Evolutionary conservation across 2,797 vertebrate genomes (phyloP), one percentile per base, ranked within the genome.

Genomic region (Tokudaia muenninki): DNA sequence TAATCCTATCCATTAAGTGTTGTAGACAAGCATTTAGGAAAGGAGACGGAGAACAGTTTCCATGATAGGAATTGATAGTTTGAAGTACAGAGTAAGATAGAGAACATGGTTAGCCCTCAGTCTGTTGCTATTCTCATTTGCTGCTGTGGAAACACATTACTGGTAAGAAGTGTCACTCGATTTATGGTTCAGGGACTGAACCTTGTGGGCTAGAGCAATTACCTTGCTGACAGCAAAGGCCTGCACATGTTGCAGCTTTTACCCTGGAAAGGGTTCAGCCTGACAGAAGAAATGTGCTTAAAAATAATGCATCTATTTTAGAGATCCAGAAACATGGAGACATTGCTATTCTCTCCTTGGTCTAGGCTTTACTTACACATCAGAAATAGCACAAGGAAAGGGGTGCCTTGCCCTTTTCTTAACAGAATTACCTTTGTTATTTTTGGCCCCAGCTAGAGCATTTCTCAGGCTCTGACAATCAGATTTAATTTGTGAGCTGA

Each of bases 401-500:
- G 96, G 98, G 97, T 94, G 96, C 26, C 59, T 83, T 98, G 98
- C 96, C 97, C 95, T 98, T 98, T 96, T 79, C 97, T 98, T 97
- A 97, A 97, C 94, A 97, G 95, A 94, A 96, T 97, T 97, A 94
- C 95, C 79, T 95, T 90, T 87, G 90, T 94, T 87, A 82, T 94
- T 98, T 97, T 97, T 92, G 96, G 94, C 90, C 95, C 95, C 89
- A 97, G 96, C 93, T 97, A 83, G 96, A 90, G 94, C 95, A 89
- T 96, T 97, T 98, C 96, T 95, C 87, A 95, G 97, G 95, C 97
- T 79, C 87, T 98, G 97, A 96, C 96, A 98, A 98, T 97, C 97
- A 96, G 97, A 97, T 96, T 98, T 97, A 97, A 97, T 98, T 98
- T 98, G 98, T 96, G 92, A 97, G 95, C 93, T 97, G 97, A 96